phyloP scores from a whole-genome alignment of 2,113 vertebrate genomes.

The Xenopus tropicalis region UCB_Xtro_10.0 CM004445.2:11785501-11786000 shows the following conservation, averaged over 20 bases:
- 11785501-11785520: no score
- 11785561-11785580: conserved; percentile 66
- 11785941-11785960: no score
- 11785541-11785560: no score
- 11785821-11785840: conserved; percentile 92
- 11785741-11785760: conserved; percentile 81
- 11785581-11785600: conserved; percentile 91
- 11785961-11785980: no score
- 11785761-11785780: conserved; percentile 90
- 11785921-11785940: no score
- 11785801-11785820: conserved; percentile 91
- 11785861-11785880: conserved; percentile 94
- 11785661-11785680: conserved; percentile 63
- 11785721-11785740: conserved; percentile 86
- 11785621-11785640: conserved; percentile 83
- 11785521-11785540: no score
- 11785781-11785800: conserved; percentile 91
- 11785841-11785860: conserved; percentile 96
- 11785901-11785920: neutral
- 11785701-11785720: conserved; percentile 93
- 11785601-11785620: conserved; percentile 93
- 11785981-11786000: no score
- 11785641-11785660: conserved; percentile 72
- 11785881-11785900: conserved; percentile 68
- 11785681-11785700: conserved; percentile 70